Percentiles rank a stretch among this genome's conserved stretches.
These are phyloP conservation scores for Cotesia congregata DNA, from an alignment of 2,888 invertebrate species.

Conservation along the genomic window DNA sequence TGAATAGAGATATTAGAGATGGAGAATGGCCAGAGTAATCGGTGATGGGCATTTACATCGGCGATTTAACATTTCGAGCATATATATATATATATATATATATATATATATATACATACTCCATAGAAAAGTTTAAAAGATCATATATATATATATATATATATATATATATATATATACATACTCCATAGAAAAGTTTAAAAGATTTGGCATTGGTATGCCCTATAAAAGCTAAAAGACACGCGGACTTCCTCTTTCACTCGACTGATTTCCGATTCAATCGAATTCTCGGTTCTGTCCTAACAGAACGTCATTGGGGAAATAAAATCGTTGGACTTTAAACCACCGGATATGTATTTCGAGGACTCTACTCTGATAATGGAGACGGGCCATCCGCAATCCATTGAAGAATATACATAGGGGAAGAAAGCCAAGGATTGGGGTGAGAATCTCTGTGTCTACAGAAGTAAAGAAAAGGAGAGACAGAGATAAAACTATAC, in stretches of 20 bases:
- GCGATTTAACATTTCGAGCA: not conserved
- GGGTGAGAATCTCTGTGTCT: slow-evolving; percentile 22
- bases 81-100: too few relatives aligned
- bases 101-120: not conserved
- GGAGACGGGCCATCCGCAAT: slow-evolving; percentile 52
- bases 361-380: slow-evolving; percentile 59
- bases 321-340: slow-evolving; percentile 56
- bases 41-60: not conserved
- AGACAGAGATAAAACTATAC: slow-evolving; percentile 23
- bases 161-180: too few relatives aligned
- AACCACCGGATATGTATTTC: slow-evolving; percentile 65
- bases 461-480: slow-evolving; percentile 41
- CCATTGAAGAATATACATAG: slow-evolving; percentile 20
- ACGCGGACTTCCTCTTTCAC: not conserved
- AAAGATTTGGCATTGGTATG: not conserved
- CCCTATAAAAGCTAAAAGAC: not conserved
- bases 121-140: not conserved
- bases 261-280: not conserved
- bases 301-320: slow-evolving; percentile 18
- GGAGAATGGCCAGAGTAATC: not conserved
- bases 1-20: not conserved
- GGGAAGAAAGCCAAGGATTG: slow-evolving; percentile 41
- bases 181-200: not conserved
- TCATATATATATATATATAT: too few relatives aligned
- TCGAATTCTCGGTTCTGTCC: not conserved